These are phyloP conservation scores for Pipistrellus nathusii DNA, from an alignment of 2,797 vertebrate species.

Conservation along the genomic window DNA sequence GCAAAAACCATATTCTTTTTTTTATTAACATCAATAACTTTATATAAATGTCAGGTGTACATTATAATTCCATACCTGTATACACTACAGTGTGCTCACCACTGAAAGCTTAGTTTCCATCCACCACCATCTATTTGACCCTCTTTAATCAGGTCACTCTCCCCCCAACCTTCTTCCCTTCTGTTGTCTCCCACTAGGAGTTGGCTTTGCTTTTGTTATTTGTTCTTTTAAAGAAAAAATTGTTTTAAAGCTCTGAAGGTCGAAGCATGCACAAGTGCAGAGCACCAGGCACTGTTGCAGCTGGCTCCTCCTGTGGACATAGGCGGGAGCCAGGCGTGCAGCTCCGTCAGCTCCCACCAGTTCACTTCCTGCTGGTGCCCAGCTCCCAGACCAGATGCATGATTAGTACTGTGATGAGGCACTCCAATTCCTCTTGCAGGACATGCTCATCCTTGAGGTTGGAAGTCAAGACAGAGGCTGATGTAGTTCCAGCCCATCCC, in stretches of 20 bases:
- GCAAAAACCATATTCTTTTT: background rate
- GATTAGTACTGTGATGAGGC: accelerated
- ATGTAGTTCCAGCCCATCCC: background rate
- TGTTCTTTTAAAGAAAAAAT: background rate
- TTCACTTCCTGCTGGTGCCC: background rate
- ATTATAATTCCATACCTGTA: background rate
- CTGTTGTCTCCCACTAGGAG: background rate
- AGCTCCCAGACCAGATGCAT: background rate
- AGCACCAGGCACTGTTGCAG: accelerated
- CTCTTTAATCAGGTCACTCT: background rate
- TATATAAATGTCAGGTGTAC: background rate
- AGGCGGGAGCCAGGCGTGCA: background rate
- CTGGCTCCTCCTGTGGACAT: accelerated
- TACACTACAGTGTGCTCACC: background rate
- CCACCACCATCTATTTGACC: background rate
- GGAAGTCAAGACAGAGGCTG: background rate
- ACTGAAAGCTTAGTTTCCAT: background rate
- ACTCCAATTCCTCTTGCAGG: background rate
- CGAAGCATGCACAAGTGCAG: accelerated
- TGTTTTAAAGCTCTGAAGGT: background rate
- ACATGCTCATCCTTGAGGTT: background rate
- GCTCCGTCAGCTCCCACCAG: background rate
- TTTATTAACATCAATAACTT: background rate
- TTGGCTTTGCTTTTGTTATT: background rate
- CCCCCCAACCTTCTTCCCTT: background rate